Evolutionary conservation across 2,113 vertebrate species (phyloP).

Genomic region (Pardalotus punctatus): DNA sequence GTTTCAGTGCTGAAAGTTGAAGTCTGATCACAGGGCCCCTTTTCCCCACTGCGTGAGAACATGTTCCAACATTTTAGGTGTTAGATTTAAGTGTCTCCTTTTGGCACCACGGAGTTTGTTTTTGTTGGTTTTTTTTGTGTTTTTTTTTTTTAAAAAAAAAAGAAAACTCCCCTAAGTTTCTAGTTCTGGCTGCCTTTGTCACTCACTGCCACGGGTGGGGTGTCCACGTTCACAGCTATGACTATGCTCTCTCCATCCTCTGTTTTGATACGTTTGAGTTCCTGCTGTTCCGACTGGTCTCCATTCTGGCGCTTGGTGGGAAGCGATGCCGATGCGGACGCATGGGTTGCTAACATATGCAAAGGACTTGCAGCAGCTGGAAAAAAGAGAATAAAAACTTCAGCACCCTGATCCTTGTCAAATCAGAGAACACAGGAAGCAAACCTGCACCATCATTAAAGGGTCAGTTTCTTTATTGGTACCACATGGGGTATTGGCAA

Average conservation of each 20-base stretch:
- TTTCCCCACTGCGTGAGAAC: conserved; percentile 67
- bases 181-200: conserved; percentile 85
- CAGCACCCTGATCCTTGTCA: neutral
- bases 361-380: conserved; percentile 88
- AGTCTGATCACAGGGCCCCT: conserved; percentile 78
- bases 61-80: conserved; percentile 75
- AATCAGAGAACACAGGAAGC: neutral
- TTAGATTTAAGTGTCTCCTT: conserved; percentile 79
- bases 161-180: neutral
- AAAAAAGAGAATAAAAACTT: neutral
- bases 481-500: accelerated
- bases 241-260: conserved; percentile 78
- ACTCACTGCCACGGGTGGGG: conserved; percentile 69
- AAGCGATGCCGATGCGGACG: conserved; percentile 90
- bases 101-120: conserved; percentile 89
- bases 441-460: neutral
- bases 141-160: neutral
- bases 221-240: conserved; percentile 77
- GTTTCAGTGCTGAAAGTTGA: conserved; percentile 79
- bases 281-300: conserved; percentile 80
- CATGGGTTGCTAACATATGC: conserved; percentile 92
- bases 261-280: conserved; percentile 85
- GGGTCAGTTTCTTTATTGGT: accelerated
- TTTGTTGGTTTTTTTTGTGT: neutral
- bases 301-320: conserved; percentile 95